Conservation (phyloP, 2,113 vertebrate species). For the Tyrannus savana region DNA sequence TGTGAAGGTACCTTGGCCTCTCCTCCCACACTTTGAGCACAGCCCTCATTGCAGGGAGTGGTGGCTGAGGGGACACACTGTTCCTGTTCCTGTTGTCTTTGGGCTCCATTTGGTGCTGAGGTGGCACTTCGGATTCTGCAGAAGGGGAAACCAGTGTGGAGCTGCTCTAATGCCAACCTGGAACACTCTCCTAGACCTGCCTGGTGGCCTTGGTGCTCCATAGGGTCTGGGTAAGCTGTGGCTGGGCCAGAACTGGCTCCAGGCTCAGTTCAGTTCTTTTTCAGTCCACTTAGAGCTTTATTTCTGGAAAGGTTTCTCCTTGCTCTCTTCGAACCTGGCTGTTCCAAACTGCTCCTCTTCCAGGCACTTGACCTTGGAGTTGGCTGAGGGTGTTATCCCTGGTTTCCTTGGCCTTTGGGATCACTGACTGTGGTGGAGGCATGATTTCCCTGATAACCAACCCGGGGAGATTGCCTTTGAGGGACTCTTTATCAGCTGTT, state of each 20-base stretch:
- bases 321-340: background rate
- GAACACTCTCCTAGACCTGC: background rate
- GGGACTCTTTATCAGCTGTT: constrained; percentile 8
- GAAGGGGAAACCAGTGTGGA: background rate
- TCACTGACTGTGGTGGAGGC: background rate
- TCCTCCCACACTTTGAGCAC: too few relatives aligned
- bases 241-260: background rate
- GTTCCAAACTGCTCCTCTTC: background rate
- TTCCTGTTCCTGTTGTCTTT: fast-evolving
- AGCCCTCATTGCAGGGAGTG: fast-evolving
- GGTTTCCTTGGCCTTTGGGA: constrained; percentile 43
- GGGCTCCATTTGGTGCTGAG: background rate
- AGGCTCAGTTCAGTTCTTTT: background rate
- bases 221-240: background rate
- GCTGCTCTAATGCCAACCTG: background rate
- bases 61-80: background rate
- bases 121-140: background rate
- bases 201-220: background rate
- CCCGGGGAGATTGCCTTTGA: background rate
- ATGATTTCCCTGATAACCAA: background rate
- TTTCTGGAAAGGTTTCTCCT: background rate
- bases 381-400: background rate
- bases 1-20: background rate
- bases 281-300: background rate
- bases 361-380: constrained; percentile 40